Evolutionary conservation across 2,888 invertebrate species (phyloP).

Genomic region (Protodeltote pygarga): DNA sequence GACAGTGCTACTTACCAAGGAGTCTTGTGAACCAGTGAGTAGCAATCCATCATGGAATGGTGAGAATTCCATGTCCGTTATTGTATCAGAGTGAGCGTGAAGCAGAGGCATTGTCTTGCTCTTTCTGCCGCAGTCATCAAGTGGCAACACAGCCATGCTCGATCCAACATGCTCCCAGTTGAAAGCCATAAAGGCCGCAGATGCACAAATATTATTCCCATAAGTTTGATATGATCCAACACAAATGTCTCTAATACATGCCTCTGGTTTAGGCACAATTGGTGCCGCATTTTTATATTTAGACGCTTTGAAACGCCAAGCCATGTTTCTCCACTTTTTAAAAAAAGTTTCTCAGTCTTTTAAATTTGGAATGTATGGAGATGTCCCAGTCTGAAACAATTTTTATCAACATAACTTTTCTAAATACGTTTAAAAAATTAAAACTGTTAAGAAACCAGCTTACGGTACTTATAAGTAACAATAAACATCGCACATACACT

Average conservation of each 20-base stretch:
- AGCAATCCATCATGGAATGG: constrained; percentile 97
- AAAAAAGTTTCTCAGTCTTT: constrained; percentile 78
- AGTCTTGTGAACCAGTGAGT: constrained; percentile 96
- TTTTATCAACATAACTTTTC: constrained; percentile 1
- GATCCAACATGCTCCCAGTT: constrained; percentile 97
- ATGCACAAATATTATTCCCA: constrained; percentile 97
- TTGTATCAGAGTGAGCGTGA: constrained; percentile 95
- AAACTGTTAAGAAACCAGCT: constrained; percentile 22
- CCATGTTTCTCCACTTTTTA: constrained; percentile 88
- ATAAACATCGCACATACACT: constrained; percentile 46
- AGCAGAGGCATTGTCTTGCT: constrained; percentile 95
- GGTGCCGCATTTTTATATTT: constrained; percentile 99
- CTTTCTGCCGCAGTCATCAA: constrained; percentile 95
- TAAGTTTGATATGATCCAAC: constrained; percentile 97
- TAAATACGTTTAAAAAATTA: constrained; percentile 1
- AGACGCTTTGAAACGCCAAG: constrained; percentile 98
- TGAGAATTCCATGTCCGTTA: constrained; percentile 98
- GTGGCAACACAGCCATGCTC: constrained; percentile 94
- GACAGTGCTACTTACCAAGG: constrained; percentile 86
- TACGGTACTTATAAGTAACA: constrained; percentile 42
- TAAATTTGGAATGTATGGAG: constrained; percentile 76
- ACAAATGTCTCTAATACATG: constrained; percentile 94
- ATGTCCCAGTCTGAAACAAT: constrained; percentile 60
- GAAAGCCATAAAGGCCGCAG: constrained; percentile 97
- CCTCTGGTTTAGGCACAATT: constrained; percentile 97